These are phyloP conservation scores for Luehdorfia chinensis DNA, from an alignment of 1,140 invertebrate species.

Conservation along the genomic window DNA sequence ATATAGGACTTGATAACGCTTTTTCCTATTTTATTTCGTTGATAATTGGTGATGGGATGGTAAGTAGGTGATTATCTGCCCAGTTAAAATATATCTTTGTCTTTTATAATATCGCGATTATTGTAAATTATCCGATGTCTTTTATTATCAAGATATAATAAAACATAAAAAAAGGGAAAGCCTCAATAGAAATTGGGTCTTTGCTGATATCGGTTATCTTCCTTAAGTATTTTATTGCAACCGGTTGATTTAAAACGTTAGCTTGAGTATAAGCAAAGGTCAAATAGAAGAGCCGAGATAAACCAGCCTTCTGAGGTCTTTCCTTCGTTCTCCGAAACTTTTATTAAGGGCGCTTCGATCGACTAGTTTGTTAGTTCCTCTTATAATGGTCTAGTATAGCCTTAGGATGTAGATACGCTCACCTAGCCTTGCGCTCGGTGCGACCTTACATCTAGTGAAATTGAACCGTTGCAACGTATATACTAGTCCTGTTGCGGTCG, in stretches of 20 bases:
- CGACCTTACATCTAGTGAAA: conserved; percentile 71
- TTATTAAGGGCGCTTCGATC: not conserved
- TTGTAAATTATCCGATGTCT: too few species aligned
- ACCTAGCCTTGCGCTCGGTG: conserved; percentile 58
- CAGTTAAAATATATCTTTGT: too few species aligned
- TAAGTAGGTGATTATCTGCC: too few species aligned
- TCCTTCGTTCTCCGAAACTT: not conserved
- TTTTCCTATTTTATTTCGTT: too few species aligned
- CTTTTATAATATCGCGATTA: too few species aligned
- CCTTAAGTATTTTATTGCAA: conserved; percentile 1
- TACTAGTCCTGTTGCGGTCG: conserved; percentile 39
- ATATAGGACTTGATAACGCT: too few species aligned
- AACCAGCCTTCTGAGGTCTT: conserved; percentile 7
- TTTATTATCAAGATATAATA: not conserved
- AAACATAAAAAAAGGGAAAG: not conserved
- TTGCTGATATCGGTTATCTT: not conserved
- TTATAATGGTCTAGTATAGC: conserved; percentile 25
- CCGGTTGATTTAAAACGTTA: not conserved
- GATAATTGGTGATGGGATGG: too few species aligned
- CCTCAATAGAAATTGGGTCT: not conserved
- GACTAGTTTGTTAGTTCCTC: conserved; percentile 20
- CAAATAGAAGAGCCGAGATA: not conserved
- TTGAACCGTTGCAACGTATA: conserved; percentile 54
- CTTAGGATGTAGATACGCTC: conserved; percentile 42
- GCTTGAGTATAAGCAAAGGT: conserved; percentile 4